Base-by-base conservation (phyloP, 2,888 invertebrate species). In the Epinotia bilunana region DNA sequence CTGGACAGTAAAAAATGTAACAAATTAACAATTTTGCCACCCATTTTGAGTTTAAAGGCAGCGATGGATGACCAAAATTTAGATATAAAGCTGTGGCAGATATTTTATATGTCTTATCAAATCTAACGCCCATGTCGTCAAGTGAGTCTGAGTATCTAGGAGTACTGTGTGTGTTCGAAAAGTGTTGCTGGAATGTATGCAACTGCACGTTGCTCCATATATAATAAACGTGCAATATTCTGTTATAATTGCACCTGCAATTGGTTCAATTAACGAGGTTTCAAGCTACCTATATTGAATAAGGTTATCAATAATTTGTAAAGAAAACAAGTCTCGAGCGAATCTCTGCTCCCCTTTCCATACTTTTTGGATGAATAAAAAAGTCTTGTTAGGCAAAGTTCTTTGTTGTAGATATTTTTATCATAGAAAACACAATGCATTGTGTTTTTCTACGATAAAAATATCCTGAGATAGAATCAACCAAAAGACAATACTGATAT, bases 81-180 rank as follows among this genome's bases (percentile, higher is more conserved):
- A 61, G 33, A 18, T 70, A 60, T 2, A 70, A 20, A 9, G 70
- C 70, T 1, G 49, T 53, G 12, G 70, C 12, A 18, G 61, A 33
- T 33, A 61, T 20, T 49, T 70, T 33, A 53, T 61, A 70, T 28
- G 46, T 70, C 2, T 70, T 18, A 33, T 70, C 70, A 39, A 70
- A 70, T 16, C 12, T 4, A 6, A 33, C 6, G 18, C 49, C 53
- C 70, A 70, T 70, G 16, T 16, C 16, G 49, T 13, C 46, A 46
- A 13, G 46, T 46, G 46, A 46, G 13, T 46, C 46, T 13, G 13
- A 46, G 46, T 13, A 46, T 12, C 12, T 13, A 46, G 12, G 46
- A 46, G 13, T 46, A 46, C 46, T 13, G 46, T 46, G 46, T 46
- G 46, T 46, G 23, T 46, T 46, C 46, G 46, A 46, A 5, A 3